A percentile compares a stretch with the other conserved stretches of the same genome.
Evolutionary conservation across 2,113 vertebrate genomes (phyloP).

Genomic region (Sinosuthora webbiana): DNA sequence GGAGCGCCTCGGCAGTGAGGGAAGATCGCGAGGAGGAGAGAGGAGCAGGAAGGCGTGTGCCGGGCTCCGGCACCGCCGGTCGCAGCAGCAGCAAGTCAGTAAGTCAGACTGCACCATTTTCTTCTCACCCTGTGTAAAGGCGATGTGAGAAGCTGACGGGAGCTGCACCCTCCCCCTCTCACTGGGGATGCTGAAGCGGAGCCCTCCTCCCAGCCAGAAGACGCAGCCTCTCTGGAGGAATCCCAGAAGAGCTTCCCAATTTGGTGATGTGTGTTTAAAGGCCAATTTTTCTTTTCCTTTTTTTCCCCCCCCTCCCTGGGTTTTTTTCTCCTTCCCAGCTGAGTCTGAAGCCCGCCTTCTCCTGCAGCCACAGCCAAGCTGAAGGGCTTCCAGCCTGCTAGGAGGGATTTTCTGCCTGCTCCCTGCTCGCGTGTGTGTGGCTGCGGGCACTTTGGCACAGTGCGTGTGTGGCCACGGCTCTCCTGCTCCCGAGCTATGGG

Average conservation of each 20-base stretch:
- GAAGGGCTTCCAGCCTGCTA: not conserved
- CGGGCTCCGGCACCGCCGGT: constrained; percentile 44
- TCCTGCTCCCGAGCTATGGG: constrained; percentile 27
- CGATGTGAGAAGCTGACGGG: constrained; percentile 62
- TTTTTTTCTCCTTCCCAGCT: not conserved
- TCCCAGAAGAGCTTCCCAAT: constrained; percentile 66
- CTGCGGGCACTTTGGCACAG: not conserved
- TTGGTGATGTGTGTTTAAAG: constrained; percentile 57
- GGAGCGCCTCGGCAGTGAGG: not conserved
- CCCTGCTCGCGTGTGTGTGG: not conserved
- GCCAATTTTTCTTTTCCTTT: not conserved
- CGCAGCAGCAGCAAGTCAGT: constrained; percentile 60
- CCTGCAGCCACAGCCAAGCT: constrained; percentile 8
- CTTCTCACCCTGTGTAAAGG: constrained; percentile 68
- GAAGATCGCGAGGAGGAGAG: not conserved
- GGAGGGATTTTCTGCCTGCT: not conserved
- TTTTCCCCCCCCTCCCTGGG: not conserved
- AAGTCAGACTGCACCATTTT: constrained; percentile 85
- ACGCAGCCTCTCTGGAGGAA: constrained; percentile 69
- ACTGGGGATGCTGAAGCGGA: constrained; percentile 57
- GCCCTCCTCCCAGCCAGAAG: constrained; percentile 68
- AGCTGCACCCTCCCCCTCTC: constrained; percentile 43
- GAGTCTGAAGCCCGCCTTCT: constrained; percentile 45
- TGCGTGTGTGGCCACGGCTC: not conserved
- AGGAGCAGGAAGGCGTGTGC: not conserved